phyloP scores from a whole-genome alignment of 2,888 invertebrate species.

The Morinoia aosen region DNA sequence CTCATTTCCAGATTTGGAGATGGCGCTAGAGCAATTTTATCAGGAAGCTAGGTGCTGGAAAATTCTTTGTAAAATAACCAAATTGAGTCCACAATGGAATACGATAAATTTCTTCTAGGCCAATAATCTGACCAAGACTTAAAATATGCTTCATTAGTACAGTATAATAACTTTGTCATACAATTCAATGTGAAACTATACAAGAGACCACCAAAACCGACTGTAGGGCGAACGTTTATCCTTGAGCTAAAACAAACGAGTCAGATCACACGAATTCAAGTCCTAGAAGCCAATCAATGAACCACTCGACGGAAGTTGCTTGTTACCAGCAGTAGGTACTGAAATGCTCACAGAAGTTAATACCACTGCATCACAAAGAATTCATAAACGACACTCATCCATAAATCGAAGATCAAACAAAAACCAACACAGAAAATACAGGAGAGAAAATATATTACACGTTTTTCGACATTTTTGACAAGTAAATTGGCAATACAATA shows the following conservation, averaged over 20 bases:
- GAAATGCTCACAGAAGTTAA: not conserved
- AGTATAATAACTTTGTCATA: not conserved
- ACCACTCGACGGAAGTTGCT: not conserved
- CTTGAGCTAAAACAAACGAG: not conserved
- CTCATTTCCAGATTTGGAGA: not conserved
- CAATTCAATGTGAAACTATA: not conserved
- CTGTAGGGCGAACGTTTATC: not conserved
- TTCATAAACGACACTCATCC: not conserved
- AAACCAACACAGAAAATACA: not conserved
- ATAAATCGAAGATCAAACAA: not conserved
- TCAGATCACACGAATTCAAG: not conserved
- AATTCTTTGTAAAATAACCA: not conserved
- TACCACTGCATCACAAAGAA: not conserved
- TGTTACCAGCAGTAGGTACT: not conserved
- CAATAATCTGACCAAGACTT: not conserved
- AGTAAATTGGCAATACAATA: not conserved
- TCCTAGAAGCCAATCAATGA: not conserved
- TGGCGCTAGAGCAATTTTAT: not conserved
- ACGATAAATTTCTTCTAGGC: not conserved
- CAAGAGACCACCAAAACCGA: not conserved
- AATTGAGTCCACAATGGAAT: not conserved
- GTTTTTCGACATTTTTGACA: not conserved
- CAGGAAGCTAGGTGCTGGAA: not conserved
- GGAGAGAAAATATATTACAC: not conserved
- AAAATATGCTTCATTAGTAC: not conserved